Base-by-base conservation (phyloP, 2,888 invertebrate genomes). In the Hartigia nigra region DNA sequence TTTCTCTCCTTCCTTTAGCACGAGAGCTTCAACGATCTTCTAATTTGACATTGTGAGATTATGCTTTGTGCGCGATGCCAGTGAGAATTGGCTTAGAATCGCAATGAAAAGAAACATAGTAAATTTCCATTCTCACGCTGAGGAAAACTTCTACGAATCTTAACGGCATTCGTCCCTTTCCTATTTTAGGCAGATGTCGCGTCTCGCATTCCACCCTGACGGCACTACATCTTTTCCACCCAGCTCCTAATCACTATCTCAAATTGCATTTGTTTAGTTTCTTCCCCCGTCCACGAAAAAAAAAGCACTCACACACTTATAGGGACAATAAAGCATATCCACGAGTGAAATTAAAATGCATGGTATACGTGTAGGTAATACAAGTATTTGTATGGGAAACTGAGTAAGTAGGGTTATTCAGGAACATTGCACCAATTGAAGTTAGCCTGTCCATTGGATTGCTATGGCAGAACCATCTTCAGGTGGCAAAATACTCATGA, bases 51-150 rank as follows among this genome's bases (percentile, higher is more conserved):
- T 70, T 80, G 79, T 23, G 78, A 83, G 76, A 69, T 74, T 77
- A 14, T 78, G 80, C 79, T 80, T 83, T 80, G 79, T 81, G 76
- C 35, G 23, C 37, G 82, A 78, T 81, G 81, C 81, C 76, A 82
- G 72, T 84, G 82, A 84, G 55, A 55, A 9, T 35, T 2, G 9
- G 23, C 55, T 9, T 0, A n/a, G 23, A 55, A 23, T 55, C 80
- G 85, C 81, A 82, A 86, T 80, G 79, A 76, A 78, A 81, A 78
- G 81, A 82, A 81, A 78, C 81, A 82, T 80, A 76, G 76, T 82
- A 84, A 55, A 55, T 55, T 55, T 55, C 2, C 23, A 55, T 55
- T 55, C 55, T 9, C 2, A 23, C 23, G 55, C 23, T 14, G 55
- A 55, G 55, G 55, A 0, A 5, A 55, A 55, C 23, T 55, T 55